phyloP scores from a whole-genome alignment of 2,113 vertebrate species.

The Rutilus rutilus region DNA sequence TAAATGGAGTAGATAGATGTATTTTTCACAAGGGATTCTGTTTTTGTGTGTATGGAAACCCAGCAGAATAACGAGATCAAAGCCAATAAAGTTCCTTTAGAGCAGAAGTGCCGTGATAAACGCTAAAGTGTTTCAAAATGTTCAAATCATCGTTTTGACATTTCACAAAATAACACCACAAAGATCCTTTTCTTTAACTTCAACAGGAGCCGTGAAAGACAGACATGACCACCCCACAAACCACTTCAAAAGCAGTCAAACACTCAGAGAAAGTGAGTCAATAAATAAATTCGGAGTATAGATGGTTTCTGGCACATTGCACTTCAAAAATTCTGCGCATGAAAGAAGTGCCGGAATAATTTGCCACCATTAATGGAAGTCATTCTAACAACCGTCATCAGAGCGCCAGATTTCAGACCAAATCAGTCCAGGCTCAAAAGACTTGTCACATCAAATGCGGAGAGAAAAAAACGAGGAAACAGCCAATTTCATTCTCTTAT shows the following conservation, averaged over 20 bases:
- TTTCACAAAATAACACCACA: constrained; percentile 10
- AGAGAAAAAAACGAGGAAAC: constrained; percentile 36
- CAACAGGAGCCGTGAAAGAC: constrained; percentile 31
- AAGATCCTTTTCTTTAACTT: constrained; percentile 6
- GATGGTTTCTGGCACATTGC: constrained; percentile 21
- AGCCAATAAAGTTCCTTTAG: background rate
- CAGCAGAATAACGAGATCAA: background rate
- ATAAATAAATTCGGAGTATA: constrained; percentile 37
- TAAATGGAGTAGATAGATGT: too few species aligned
- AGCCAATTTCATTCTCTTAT: constrained; percentile 40
- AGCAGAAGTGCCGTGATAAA: background rate
- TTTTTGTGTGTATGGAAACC: too few species aligned
- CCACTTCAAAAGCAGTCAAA: constrained; percentile 40
- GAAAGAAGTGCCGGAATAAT: constrained; percentile 37
- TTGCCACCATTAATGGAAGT: constrained; percentile 22
- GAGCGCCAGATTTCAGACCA: constrained; percentile 18
- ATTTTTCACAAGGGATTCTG: too few species aligned
- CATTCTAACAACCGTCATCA: background rate
- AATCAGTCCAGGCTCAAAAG: constrained; percentile 36
- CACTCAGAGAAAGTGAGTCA: background rate
- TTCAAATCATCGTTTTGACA: constrained; percentile 13
- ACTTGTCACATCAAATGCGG: constrained; percentile 36
- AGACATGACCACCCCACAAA: constrained; percentile 27
- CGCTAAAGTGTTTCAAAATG: background rate
- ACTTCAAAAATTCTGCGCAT: constrained; percentile 2